Evolutionary conservation across 1,140 invertebrate species (phyloP).

Genomic region (Sinella curviseta): DNA sequence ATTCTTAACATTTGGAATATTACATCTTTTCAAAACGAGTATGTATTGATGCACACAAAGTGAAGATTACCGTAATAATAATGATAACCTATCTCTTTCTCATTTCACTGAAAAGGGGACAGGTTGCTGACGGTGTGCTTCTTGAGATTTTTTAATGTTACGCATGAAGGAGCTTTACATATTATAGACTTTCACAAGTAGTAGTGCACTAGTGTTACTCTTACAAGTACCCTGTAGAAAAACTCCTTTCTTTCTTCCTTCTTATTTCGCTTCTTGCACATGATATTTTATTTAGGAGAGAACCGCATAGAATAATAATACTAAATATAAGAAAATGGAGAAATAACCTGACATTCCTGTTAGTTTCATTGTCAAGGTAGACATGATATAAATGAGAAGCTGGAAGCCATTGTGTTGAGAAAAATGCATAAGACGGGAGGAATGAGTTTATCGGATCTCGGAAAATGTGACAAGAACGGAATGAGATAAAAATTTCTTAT

Average conservation of each 20-base stretch:
- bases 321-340: background rate
- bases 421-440: background rate
- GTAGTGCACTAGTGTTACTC: too few relatives aligned
- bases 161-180: too few relatives aligned
- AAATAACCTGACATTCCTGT: background rate
- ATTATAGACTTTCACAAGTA: too few relatives aligned
- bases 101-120: too few relatives aligned
- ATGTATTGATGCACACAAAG: too few relatives aligned
- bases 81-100: too few relatives aligned
- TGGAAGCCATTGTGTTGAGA: background rate
- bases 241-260: background rate
- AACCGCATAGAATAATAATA: too few relatives aligned
- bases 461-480: constrained; percentile 1
- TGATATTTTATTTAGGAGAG: background rate
- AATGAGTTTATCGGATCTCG: constrained; percentile 12
- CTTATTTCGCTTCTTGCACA: too few relatives aligned
- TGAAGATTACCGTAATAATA: too few relatives aligned
- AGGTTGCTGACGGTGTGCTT: background rate
- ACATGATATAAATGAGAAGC: constrained; percentile 11
- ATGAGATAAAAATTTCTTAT: background rate
- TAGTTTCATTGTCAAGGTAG: constrained; percentile 5
- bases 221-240: too few relatives aligned
- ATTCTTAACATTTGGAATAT: background rate
- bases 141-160: background rate
- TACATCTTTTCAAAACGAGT: background rate